Evolutionary conservation across 2,113 vertebrate species (phyloP), one percentile per base, ranked within the genome.

Genomic region (Leptosomus discolor): DNA sequence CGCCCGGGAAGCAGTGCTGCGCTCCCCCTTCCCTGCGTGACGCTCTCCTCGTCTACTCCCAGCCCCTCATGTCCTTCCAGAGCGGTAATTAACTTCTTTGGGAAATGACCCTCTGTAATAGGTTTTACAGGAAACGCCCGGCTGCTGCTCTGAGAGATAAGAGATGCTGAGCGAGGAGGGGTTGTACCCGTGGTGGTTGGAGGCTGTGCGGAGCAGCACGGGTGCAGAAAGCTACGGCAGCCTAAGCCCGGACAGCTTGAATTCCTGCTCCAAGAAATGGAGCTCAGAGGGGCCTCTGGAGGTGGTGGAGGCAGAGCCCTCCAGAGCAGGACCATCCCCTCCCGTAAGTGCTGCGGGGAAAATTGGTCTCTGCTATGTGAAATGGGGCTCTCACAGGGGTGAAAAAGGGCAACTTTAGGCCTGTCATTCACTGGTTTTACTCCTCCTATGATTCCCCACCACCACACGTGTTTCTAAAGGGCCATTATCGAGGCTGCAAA

Each of bases 131-230:
- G 94, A 92, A 93, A 57, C 2, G 1, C 21, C 43, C 0, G 0
- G 67, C 53, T 39, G 37, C 94, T 87, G 94, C 88, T 93, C 69
- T 1, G 12, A 74, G 57, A 92, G 96, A 90, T 93, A 92, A 93
- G 96, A 70, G 74, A n/a, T 39, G 93, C 77, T 8, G 85, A 18
- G 50, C 1, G 23, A 71, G 90, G 58, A 56, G 41, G 56, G 75
- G 45, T n/a, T 68, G 60, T 50, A 2, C 20, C 4, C 5, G 3
- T 4, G 26, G 48, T 23, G 58, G 46, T 6, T 6, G 70, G 51
- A 32, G 73, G 57, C 70, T 12, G 69, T n/a, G 57, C 65, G 7
- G 36, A 36, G 78, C 68, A 19, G 85, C 79, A 74, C 18, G 13
- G 61, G 26, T 6, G 24, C 21, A 6, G 69, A 56, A 36, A 32